phyloP scores from a whole-genome alignment of 2,113 vertebrate species.

The Rousettus leschenaultii region DNA sequence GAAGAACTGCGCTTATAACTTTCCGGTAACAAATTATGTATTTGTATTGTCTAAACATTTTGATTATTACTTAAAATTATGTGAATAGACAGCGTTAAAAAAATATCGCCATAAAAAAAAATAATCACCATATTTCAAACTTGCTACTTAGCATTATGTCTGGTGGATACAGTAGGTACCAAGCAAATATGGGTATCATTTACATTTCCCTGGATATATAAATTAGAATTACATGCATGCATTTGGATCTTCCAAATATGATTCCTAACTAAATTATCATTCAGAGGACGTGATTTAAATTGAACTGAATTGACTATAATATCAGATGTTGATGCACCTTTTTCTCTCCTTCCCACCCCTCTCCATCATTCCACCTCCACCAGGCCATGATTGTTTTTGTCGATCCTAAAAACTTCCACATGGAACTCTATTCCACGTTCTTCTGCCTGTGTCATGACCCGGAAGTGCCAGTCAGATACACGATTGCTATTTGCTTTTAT shows the following conservation, averaged over 20 bases:
- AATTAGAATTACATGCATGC: neutral
- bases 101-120: neutral
- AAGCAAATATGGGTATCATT: neutral
- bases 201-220: neutral
- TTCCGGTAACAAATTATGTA: conserved; percentile 86
- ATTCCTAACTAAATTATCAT: neutral
- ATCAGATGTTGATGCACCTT: conserved; percentile 30
- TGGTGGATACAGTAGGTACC: neutral
- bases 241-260: neutral
- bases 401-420: conserved; percentile 91
- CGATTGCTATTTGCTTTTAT: conserved; percentile 92
- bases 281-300: conserved; percentile 19
- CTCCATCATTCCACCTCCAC: conserved; percentile 17
- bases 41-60: neutral
- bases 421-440: conserved; percentile 93
- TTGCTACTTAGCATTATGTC: neutral
- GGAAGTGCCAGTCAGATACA: conserved; percentile 91
- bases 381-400: conserved; percentile 96
- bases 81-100: neutral
- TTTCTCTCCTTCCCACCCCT: conserved; percentile 35
- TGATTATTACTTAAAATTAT: conserved; percentile 13
- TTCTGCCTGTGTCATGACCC: conserved; percentile 95
- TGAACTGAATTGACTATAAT: neutral
- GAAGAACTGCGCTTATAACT: conserved; percentile 96
- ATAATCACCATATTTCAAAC: neutral